A percentile compares a stretch with the other conserved stretches of the same genome.
Evolutionary conservation across 2,797 vertebrate species (phyloP).

Genomic region (Uromys caudimaculatus): DNA sequence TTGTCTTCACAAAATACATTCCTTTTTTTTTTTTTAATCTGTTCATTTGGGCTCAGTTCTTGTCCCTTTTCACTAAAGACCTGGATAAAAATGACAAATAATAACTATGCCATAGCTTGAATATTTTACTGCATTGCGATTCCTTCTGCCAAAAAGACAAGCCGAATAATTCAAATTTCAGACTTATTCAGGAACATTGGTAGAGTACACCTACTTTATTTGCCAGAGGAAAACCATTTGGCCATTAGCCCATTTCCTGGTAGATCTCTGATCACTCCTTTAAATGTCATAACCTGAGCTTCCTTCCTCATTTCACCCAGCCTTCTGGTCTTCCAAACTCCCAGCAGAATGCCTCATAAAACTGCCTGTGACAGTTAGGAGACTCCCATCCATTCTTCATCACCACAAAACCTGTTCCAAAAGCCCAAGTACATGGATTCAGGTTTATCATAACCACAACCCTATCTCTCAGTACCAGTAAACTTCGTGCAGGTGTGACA

Average conservation of each 20-base stretch:
- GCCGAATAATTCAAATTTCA: background rate
- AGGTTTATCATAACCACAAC: background rate
- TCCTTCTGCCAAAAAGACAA: background rate
- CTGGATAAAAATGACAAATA: background rate
- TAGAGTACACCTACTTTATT: background rate
- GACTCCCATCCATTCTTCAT: background rate
- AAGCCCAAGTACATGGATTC: background rate
- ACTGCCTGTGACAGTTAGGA: background rate
- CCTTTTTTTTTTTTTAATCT: background rate
- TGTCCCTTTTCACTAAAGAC: background rate
- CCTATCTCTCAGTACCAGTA: rapidly evolving
- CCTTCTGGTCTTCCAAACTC: background rate
- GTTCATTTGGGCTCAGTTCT: background rate
- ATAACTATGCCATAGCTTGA: background rate
- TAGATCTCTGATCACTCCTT: background rate
- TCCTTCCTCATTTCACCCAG: background rate
- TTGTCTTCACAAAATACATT: background rate
- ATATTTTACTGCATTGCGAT: background rate
- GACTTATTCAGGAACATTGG: too few relatives aligned
- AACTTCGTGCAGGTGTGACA: background rate
- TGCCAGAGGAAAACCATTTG: background rate
- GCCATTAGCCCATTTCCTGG: background rate
- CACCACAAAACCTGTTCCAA: background rate
- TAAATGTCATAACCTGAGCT: background rate
- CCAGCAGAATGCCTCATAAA: background rate